Evolutionary conservation across 2,888 invertebrate genomes (phyloP).

Genomic region (Limulus polyphemus): DNA sequence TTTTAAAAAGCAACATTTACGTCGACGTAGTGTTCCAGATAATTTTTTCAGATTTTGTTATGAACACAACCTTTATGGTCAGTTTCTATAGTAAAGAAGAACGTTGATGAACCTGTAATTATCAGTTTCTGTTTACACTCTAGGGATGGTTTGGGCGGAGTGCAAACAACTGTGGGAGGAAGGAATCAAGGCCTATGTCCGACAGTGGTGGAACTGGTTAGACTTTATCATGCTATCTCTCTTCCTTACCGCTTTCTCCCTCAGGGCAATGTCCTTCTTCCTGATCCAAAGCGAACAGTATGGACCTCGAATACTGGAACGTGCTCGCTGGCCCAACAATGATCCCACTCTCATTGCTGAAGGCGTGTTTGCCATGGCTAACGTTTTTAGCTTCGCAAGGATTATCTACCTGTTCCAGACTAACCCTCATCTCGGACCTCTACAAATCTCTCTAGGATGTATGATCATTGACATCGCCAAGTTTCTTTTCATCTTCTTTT

Average conservation of each 20-base stretch:
- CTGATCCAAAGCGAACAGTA: constrained; percentile 32
- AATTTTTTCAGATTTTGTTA: too few relatives aligned
- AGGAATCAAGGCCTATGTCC: constrained; percentile 40
- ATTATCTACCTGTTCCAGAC: constrained; percentile 46
- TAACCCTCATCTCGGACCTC: constrained; percentile 44
- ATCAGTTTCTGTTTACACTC: constrained; percentile 1
- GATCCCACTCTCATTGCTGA: constrained; percentile 46
- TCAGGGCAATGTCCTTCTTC: constrained; percentile 39
- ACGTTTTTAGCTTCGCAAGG: constrained; percentile 45
- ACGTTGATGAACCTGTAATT: too few relatives aligned
- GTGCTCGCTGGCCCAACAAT: constrained; percentile 41
- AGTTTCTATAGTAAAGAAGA: too few relatives aligned
- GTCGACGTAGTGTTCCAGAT: too few relatives aligned
- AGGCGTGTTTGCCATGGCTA: constrained; percentile 44
- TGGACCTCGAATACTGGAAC: constrained; percentile 34
- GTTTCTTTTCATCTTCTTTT: constrained; percentile 42
- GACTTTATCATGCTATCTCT: constrained; percentile 46
- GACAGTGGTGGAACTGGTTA: constrained; percentile 48
- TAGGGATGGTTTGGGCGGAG: constrained; percentile 45
- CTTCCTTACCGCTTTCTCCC: constrained; percentile 43
- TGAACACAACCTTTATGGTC: too few relatives aligned
- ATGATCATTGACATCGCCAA: constrained; percentile 47
- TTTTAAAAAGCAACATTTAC: too few relatives aligned
- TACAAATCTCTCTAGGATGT: constrained; percentile 44
- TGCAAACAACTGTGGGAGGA: constrained; percentile 47